Percentiles rank a stretch among this genome's conserved stretches.
phyloP scores from a whole-genome alignment of 1,140 invertebrate genomes.

The Reticulitermes speratus region DNA sequence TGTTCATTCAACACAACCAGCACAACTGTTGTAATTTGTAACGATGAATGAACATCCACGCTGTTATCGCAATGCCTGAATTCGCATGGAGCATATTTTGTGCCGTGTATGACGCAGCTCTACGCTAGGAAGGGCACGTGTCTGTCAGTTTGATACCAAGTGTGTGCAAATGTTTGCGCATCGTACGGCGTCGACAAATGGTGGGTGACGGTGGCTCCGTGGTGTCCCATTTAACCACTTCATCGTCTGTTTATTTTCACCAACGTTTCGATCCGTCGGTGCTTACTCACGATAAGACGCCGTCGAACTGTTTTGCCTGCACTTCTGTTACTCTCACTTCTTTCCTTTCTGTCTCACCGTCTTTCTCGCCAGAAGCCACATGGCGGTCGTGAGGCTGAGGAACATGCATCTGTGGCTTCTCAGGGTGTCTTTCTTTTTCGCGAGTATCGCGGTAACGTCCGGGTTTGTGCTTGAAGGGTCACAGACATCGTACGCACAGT shows the following conservation, averaged over 20 bases:
- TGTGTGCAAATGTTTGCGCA: not conserved
- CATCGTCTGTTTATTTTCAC: not conserved
- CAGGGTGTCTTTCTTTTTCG: not conserved
- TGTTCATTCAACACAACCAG: not conserved
- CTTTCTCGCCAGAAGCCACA: not conserved
- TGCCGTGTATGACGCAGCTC: not conserved
- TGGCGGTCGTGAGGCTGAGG: not conserved
- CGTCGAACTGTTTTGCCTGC: not conserved
- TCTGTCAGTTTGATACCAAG: not conserved
- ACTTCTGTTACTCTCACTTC: not conserved
- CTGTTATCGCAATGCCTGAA: not conserved
- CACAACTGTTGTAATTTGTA: not conserved
- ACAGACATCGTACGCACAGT: constrained; percentile 83
- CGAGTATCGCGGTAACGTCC: not conserved
- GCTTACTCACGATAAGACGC: not conserved
- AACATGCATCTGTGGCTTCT: not conserved
- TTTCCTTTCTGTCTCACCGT: not conserved
- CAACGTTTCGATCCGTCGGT: not conserved
- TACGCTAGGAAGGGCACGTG: not conserved
- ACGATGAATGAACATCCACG: not conserved
- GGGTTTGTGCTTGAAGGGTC: constrained; percentile 78
- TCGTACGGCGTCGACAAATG: not conserved
- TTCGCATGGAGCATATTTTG: not conserved
- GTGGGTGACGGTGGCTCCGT: not conserved
- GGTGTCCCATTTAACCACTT: not conserved